A percentile compares a stretch with the other conserved stretches of the same genome.
These are phyloP conservation scores for Amphibalanus amphitrite DNA, from an alignment of 1,140 invertebrate genomes.

Conservation along the genomic window DNA sequence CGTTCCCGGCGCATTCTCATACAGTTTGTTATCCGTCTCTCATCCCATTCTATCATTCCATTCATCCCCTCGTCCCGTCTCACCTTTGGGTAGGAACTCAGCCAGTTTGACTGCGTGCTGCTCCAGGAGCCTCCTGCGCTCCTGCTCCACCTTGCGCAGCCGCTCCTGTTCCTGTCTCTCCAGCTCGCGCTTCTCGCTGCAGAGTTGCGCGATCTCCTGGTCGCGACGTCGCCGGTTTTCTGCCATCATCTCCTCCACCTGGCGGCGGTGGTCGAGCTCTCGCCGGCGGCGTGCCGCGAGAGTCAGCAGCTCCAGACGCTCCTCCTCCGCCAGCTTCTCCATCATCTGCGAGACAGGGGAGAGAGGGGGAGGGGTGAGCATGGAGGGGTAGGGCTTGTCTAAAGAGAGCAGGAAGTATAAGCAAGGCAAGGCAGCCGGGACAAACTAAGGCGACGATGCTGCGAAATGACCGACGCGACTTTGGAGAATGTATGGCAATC, in stretches of 20 bases:
- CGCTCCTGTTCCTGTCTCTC: neutral
- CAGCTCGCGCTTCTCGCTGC: conserved; percentile 2
- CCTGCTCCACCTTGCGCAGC: neutral
- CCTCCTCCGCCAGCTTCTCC: conserved; percentile 19
- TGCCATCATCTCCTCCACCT: conserved; percentile 18
- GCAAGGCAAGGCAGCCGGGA: too few species aligned
- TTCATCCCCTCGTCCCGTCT: too few species aligned
- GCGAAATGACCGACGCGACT: too few species aligned
- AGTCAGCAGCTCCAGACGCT: conserved; percentile 16
- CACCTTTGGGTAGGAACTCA: neutral
- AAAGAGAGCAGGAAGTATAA: too few species aligned
- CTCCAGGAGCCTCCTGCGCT: neutral
- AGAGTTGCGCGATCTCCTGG: conserved; percentile 10
- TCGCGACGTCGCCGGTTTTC: conserved; percentile 16
- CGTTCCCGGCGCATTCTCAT: too few species aligned
- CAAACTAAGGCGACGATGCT: too few species aligned
- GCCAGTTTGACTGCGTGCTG: neutral
- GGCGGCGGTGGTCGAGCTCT: conserved; percentile 16
- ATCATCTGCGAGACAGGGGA: too few species aligned
- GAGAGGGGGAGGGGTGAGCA: too few species aligned
- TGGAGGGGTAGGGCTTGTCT: too few species aligned
- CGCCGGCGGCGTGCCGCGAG: conserved; percentile 14
- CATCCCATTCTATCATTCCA: too few species aligned
- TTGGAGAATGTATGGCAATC: too few species aligned
- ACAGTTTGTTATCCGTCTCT: too few species aligned